phyloP scores from a whole-genome alignment of 2,113 vertebrate genomes.

The Eudyptes chrysolophus region DNA sequence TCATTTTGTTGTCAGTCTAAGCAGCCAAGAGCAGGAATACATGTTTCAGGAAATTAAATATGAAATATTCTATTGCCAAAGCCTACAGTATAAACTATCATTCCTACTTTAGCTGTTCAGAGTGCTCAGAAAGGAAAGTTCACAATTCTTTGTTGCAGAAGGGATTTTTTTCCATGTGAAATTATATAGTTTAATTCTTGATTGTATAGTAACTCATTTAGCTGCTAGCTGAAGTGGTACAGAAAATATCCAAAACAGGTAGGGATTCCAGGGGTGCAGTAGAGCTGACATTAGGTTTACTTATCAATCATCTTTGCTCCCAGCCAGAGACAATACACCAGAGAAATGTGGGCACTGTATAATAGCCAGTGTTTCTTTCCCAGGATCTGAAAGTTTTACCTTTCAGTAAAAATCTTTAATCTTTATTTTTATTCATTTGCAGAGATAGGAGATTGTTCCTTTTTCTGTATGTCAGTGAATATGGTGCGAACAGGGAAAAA shows the following conservation, averaged over 20 bases:
- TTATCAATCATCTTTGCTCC: not conserved
- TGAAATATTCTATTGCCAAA: conserved; percentile 24
- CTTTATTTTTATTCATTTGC: not conserved
- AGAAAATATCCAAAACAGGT: not conserved
- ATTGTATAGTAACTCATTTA: not conserved
- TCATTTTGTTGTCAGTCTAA: conserved; percentile 9
- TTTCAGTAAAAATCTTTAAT: not conserved
- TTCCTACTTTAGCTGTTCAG: not conserved
- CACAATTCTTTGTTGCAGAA: not conserved
- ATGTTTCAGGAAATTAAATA: conserved; percentile 39
- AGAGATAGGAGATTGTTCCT: not conserved
- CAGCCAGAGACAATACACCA: not conserved
- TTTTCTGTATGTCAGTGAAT: not conserved
- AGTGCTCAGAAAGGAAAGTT: not conserved
- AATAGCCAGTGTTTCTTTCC: not conserved
- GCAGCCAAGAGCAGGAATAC: not conserved
- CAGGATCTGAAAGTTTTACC: not conserved
- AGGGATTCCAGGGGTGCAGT: not conserved
- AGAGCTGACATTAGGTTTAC: not conserved
- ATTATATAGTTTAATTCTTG: not conserved
- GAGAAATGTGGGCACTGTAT: not conserved
- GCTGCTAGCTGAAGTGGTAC: not conserved
- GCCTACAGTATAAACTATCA: not conserved
- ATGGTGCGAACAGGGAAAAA: not conserved
- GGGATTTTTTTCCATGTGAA: not conserved